phyloP scores from a whole-genome alignment of 2,888 invertebrate genomes.

The Caenorhabditis sp. region DNA sequence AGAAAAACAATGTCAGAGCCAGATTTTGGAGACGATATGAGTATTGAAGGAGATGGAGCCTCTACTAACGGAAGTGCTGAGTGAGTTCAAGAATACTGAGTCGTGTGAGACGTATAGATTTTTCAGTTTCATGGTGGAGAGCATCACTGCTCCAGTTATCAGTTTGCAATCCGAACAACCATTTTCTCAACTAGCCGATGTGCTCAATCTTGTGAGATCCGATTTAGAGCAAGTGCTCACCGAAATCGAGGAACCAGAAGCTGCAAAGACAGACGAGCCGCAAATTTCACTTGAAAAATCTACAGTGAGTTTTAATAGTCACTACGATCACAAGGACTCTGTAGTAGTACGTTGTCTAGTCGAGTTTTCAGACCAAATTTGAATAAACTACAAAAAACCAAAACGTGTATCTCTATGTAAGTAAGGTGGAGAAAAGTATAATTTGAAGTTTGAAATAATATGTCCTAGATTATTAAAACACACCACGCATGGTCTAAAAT shows the following conservation, averaged over 20 bases:
- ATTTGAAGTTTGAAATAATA: constrained; percentile 60
- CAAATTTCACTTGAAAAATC: constrained; percentile 56
- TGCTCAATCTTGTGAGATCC: constrained; percentile 71
- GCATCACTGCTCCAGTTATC: constrained; percentile 42
- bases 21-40: constrained; percentile 66
- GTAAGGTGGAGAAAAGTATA: constrained; percentile 13
- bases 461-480: constrained; percentile 36
- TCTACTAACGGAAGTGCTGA: constrained; percentile 46
- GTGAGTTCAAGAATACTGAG: neutral
- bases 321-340: too few relatives aligned
- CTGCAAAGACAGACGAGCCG: constrained; percentile 26
- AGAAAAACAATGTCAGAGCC: constrained; percentile 67
- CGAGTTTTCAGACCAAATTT: constrained; percentile 41
- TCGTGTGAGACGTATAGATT: neutral
- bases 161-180: constrained; percentile 51
- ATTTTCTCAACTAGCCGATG: constrained; percentile 71
- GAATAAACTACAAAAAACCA: constrained; percentile 27
- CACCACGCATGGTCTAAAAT: constrained; percentile 51
- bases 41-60: constrained; percentile 46
- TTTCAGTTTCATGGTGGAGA: constrained; percentile 51
- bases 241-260: constrained; percentile 71
- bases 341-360: neutral
- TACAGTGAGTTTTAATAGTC: constrained; percentile 33
- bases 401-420: constrained; percentile 19
- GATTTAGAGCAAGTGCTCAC: constrained; percentile 77